Conservation (phyloP, 2,113 vertebrate genomes). For the Gambusia holbrooki region DNA sequence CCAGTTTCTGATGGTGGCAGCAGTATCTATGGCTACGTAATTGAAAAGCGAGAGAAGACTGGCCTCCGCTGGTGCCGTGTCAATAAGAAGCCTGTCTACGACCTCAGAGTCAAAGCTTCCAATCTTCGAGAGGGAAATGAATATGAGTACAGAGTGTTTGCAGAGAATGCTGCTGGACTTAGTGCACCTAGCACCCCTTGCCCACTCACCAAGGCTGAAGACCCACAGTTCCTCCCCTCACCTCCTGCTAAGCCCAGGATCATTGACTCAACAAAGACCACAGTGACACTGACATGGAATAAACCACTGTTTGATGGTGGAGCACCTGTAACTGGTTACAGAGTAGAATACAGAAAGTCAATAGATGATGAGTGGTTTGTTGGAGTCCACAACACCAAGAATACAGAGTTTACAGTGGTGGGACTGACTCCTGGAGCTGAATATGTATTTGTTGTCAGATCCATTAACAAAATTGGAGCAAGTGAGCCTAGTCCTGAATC, state of each 20-base stretch:
- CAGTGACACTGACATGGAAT: slow-evolving; percentile 88
- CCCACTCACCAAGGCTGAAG: slow-evolving; percentile 89
- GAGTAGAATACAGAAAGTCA: slow-evolving; percentile 90
- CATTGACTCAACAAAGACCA: slow-evolving; percentile 90
- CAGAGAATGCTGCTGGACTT: slow-evolving; percentile 95
- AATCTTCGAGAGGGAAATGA: slow-evolving; percentile 92
- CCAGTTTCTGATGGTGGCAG: slow-evolving; percentile 93
- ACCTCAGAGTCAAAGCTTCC: slow-evolving; percentile 94
- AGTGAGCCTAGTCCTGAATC: slow-evolving; percentile 92
- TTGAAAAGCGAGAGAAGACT: slow-evolving; percentile 95
- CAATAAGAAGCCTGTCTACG: slow-evolving; percentile 98
- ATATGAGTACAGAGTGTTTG: slow-evolving; percentile 96
- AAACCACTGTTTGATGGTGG: slow-evolving; percentile 98
- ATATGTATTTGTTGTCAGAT: slow-evolving; percentile 92
- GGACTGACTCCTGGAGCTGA: slow-evolving; percentile 88
- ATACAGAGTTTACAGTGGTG: slow-evolving; percentile 91
- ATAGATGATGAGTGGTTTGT: slow-evolving; percentile 92
- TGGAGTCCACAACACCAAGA: slow-evolving; percentile 89
- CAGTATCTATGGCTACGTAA: slow-evolving; percentile 93
- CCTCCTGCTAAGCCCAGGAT: slow-evolving; percentile 94
- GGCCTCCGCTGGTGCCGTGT: slow-evolving; percentile 95
- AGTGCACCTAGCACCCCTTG: slow-evolving; percentile 90
- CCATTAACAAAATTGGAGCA: slow-evolving; percentile 92
- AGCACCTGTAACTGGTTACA: slow-evolving; percentile 91
- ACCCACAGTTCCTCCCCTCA: slow-evolving; percentile 93